Conservation (phyloP, 2,113 vertebrate genomes). For the Pteronura brasiliensis region DNA sequence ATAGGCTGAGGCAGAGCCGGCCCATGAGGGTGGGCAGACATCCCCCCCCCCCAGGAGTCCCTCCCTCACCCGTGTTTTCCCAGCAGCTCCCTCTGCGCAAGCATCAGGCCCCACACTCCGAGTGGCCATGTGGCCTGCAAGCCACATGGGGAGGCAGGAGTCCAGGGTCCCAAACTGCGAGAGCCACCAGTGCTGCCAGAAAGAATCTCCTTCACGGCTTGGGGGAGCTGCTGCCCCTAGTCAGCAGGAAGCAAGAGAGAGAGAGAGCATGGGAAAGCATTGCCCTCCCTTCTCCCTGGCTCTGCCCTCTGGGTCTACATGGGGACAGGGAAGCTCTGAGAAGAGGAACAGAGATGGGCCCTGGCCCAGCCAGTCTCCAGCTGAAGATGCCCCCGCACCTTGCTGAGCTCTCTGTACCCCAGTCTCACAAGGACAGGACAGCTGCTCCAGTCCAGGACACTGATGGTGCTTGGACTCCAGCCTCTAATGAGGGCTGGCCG, state of each 20-base stretch:
- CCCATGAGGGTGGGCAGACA: background rate
- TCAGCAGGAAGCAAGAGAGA: background rate
- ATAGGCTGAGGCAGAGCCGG: constrained; percentile 62
- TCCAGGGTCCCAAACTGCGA: background rate
- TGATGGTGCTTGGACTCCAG: constrained; percentile 43
- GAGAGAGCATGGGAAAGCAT: background rate
- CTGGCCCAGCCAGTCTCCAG: background rate
- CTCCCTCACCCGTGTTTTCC: background rate
- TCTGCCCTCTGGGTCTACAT: background rate
- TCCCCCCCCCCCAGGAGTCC: too few species aligned
- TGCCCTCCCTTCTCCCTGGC: background rate
- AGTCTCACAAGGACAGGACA: background rate
- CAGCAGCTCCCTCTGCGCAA: background rate
- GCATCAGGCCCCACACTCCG: background rate
- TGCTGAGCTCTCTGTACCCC: background rate
- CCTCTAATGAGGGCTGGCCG: background rate
- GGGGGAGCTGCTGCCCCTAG: background rate
- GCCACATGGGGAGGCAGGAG: background rate
- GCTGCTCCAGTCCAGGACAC: background rate
- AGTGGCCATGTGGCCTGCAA: background rate
- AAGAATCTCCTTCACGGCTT: background rate
- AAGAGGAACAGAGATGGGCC: background rate
- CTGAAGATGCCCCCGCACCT: background rate
- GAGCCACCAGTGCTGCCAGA: background rate
- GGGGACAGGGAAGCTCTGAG: background rate